phyloP scores from a whole-genome alignment of 2,113 vertebrate genomes.

The Melospiza georgiana region DNA sequence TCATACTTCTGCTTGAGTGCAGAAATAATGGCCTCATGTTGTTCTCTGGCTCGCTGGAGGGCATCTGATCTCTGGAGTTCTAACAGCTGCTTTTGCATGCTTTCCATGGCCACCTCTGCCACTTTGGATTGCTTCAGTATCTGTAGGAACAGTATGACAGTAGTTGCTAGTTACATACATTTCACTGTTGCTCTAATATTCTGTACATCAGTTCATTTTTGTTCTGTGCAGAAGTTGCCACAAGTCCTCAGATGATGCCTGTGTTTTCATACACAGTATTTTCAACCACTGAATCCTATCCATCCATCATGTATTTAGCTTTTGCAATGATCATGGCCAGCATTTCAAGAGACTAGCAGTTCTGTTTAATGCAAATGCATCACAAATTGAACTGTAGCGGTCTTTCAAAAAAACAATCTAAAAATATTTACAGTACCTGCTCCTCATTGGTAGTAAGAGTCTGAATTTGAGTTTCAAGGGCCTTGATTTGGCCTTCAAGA shows the following conservation, averaged over 20 bases:
- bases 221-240: not conserved
- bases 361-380: not conserved
- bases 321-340: not conserved
- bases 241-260: not conserved
- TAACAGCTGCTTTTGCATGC: conserved; percentile 89
- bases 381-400: not conserved
- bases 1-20: conserved; percentile 87
- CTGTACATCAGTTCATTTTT: not conserved
- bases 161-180: not conserved
- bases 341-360: not conserved
- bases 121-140: conserved; percentile 83
- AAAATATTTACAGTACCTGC: conserved; percentile 73
- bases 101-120: conserved; percentile 88
- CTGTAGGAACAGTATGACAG: conserved; percentile 64
- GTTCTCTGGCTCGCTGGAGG: conserved; percentile 84
- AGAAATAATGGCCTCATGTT: conserved; percentile 83
- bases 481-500: conserved; percentile 84
- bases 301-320: not conserved
- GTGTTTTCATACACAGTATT: not conserved
- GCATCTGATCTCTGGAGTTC: conserved; percentile 89
- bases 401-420: not conserved
- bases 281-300: not conserved
- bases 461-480: conserved; percentile 84
- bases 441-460: conserved; percentile 82
- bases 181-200: not conserved